These are phyloP conservation scores for Intellagama lesueurii DNA, from an alignment of 2,797 vertebrate species.

Conservation along the genomic window DNA sequence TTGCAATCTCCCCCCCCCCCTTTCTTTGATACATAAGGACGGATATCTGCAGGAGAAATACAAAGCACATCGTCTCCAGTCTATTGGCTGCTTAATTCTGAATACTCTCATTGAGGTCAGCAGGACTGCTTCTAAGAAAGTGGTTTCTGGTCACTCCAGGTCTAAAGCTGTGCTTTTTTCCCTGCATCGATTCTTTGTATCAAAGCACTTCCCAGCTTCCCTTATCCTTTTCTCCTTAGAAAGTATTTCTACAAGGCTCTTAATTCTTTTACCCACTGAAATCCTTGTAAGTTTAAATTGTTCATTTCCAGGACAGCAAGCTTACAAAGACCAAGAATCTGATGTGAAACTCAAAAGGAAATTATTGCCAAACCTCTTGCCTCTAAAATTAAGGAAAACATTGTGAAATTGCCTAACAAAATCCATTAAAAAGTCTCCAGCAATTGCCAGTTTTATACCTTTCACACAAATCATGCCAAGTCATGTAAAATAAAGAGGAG, in stretches of 20 bases:
- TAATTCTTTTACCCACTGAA: constrained; percentile 26
- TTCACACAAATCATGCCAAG: constrained; percentile 36
- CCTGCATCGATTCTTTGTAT: constrained; percentile 9
- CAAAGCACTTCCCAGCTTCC: constrained; percentile 19
- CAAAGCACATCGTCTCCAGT: background rate
- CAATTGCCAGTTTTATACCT: constrained; percentile 22
- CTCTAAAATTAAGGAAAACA: constrained; percentile 50
- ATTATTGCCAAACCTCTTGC: background rate
- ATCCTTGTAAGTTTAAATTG: constrained; percentile 37
- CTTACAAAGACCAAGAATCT: background rate
- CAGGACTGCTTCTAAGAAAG: background rate
- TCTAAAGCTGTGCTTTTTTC: background rate
- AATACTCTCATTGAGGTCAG: background rate
- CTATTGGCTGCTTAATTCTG: background rate
- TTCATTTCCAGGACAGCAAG: constrained; percentile 4
- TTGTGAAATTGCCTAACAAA: constrained; percentile 34
- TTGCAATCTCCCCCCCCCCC: background rate
- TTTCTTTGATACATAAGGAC: constrained; percentile 15
- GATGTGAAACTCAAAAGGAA: constrained; percentile 3
- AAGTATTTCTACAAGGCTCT: background rate
- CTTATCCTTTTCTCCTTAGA: background rate
- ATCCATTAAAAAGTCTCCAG: constrained; percentile 36
- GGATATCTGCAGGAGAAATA: constrained; percentile 22
- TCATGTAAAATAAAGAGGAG: background rate
- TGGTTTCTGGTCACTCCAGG: background rate